Conservation (phyloP, 2,113 vertebrate species). For the Camelus bactrianus region DNA sequence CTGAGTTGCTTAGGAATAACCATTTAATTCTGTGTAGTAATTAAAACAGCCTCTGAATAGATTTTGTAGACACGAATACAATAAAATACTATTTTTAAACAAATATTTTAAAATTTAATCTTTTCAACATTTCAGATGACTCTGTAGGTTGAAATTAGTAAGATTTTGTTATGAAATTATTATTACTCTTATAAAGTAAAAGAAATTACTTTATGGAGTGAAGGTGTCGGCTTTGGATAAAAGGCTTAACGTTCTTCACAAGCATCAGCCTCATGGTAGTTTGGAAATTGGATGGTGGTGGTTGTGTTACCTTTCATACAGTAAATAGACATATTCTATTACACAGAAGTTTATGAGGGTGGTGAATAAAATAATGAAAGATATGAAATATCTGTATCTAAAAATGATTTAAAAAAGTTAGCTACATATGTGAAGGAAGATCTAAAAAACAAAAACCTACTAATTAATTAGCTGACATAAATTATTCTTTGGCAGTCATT, state of each 20-base stretch:
- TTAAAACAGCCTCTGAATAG: neutral
- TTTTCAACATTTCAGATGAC: neutral
- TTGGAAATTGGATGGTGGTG: neutral
- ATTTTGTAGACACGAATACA: neutral
- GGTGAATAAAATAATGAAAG: neutral
- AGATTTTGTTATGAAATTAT: neutral
- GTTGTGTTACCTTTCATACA: neutral
- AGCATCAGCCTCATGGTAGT: no score
- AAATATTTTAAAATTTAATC: neutral
- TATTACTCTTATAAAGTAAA: neutral
- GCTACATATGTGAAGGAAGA: neutral
- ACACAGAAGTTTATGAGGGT: neutral
- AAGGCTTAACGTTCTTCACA: no score
- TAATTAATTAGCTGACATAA: no score
- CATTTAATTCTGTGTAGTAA: neutral
- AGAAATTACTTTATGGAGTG: neutral
- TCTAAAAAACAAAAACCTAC: neutral
- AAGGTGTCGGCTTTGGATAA: no score
- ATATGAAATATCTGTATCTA: neutral
- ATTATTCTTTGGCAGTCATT: neutral
- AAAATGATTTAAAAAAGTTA: neutral
- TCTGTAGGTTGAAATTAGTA: neutral
- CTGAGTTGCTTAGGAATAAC: neutral
- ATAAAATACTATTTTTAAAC: neutral
- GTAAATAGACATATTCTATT: neutral